Base-by-base conservation (phyloP, 2,888 invertebrate genomes). In the Trichacis sp. region DNA sequence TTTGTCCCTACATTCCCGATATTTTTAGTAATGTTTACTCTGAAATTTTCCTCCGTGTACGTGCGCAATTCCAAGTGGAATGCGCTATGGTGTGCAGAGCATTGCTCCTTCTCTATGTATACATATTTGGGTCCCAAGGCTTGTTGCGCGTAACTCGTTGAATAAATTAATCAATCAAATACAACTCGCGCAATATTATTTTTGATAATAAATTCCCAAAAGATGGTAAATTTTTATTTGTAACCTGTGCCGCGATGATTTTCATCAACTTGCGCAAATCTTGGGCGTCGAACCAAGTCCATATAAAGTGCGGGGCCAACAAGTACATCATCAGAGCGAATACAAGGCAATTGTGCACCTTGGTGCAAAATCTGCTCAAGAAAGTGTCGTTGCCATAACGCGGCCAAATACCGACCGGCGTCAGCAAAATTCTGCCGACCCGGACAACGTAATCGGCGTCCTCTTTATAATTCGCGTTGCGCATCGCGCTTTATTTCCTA, bases 341-440 rank as follows among this genome's bases (percentile, higher is more conserved):
- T 0, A 78, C 68, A 0, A 73, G 5, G 0, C 64, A 45, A 2
- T 74, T 74, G 38, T 80, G 80, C 0, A 73, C 4, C 18, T 58
- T 67, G 5, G 69, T 68, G 1, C 72, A 57, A 1, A 72, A 46
- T 17, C 63, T 68, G 12, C 70, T 72, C 1, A 38, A 24, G 1
- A 50, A 1, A 2, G 59, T 72, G 2, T 75, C 73, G 45, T 71
- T 73, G 1, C 75, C 74, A 60, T 74, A 70, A 0, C 79, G 65
- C 0, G 82, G 82, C 78, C 81, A 82, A 47, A 82, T 78, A 4
- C 80, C 82, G 2, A 81, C 68, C 0, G 80, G 80, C 2, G 74
- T 78, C 24, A 82, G 52, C 3, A 82, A 61, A 0, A 67, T 74
- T 30, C 75, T 71, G 0, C 80, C 77, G 1, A 81, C 73, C 4